Evolutionary conservation across 2,797 vertebrate genomes (phyloP), one percentile per base, ranked within the genome.

Genomic region (Leptatherina wallacei): DNA sequence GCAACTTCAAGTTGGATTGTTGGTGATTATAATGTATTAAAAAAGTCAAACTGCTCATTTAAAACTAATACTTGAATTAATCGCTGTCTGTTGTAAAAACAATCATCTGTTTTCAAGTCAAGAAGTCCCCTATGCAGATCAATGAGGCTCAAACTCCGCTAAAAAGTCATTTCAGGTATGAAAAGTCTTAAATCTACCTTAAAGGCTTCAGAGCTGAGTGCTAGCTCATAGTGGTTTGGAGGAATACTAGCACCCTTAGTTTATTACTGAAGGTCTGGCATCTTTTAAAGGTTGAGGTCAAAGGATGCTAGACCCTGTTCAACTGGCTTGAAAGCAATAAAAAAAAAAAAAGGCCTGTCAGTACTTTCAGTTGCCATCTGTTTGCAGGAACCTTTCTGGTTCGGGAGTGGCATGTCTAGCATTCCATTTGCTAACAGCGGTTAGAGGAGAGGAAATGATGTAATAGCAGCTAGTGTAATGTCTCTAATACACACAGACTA

Each of bases 381-480:
- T 69, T 61, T 74, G 65, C 14, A 63, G 79, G 36, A 32, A 57
- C 49, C n/a, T 2, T 27, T 44, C 57, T 77, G 73, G 52, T 80
- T 56, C 33, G 35, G 73, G 73, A 86, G 77, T 42, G 79, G 75
- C 83, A 29, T 66, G 73, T 89, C 73, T 63, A 57, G 77, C 80
- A 82, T 89, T 89, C 83, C 78, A 71, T 33, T 71, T 83, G 78
- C 82, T 72, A 61, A 56, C 47, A 56, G 67, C 62, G 78, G 85
- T 78, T 65, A 77, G 47, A 73, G 58, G 70, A 78, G 78, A 75
- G 84, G 88, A 89, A 90, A 85, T 82, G 8, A 89, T 85, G 83
- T 89, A 77, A 89, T 60, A 65, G 81, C 59, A 85, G 80, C 80
- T 80, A 72, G 78, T 65, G 86, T 87, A 85, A 89, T 56, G 88